Conservation (phyloP, 2,888 invertebrate species). For the Ennomos fuscantarius region DNA sequence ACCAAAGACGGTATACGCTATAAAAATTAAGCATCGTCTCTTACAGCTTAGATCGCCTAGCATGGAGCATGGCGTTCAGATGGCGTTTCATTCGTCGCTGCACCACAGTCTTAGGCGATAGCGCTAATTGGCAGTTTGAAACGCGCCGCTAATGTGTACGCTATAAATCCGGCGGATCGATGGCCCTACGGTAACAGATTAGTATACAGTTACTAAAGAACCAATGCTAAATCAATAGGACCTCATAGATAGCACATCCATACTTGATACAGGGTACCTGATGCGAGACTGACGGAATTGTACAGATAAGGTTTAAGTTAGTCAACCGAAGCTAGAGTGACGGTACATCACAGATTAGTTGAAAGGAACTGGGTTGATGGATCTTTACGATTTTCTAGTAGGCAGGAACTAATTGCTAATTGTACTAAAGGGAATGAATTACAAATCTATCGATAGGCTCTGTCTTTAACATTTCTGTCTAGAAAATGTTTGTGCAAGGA, state of each 20-base stretch:
- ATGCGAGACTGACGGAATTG: not conserved
- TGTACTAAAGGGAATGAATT: too few species aligned
- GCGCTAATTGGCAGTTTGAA: constrained; percentile 79
- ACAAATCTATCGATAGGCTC: too few species aligned
- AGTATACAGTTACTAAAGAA: not conserved
- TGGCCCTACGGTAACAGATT: constrained; percentile 37
- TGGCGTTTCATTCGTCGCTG: constrained; percentile 69
- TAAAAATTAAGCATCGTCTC: too few species aligned
- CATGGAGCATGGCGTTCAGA: constrained; percentile 44
- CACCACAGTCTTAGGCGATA: constrained; percentile 24
- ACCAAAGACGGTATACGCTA: too few species aligned
- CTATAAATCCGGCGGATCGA: constrained; percentile 61
- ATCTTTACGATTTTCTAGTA: too few species aligned
- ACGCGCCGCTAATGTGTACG: constrained; percentile 74
- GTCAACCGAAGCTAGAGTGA: not conserved
- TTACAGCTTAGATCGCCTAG: not conserved
- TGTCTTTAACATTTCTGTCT: too few species aligned
- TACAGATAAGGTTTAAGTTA: not conserved
- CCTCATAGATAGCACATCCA: constrained; percentile 9
- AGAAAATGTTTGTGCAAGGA: too few species aligned
- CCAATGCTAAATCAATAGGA: not conserved
- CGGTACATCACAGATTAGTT: constrained; percentile 9
- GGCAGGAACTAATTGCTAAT: not conserved
- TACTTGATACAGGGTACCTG: not conserved
- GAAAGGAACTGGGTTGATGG: constrained; percentile 5